Conservation (phyloP, 2,113 vertebrate genomes). For the Ahaetulla prasina region DNA sequence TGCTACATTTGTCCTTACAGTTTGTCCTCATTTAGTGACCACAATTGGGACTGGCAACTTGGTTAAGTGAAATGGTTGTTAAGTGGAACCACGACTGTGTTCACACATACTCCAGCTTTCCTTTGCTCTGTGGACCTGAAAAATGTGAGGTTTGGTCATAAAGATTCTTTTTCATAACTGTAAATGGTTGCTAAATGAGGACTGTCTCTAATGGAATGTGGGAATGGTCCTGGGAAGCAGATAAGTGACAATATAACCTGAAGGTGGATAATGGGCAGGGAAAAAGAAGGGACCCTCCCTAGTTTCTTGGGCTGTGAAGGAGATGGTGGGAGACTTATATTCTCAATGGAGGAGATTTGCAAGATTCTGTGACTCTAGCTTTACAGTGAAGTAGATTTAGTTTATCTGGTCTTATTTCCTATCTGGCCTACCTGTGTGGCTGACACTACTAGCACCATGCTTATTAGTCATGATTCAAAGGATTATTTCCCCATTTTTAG, state of each 20-base stretch:
- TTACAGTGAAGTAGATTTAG: background rate
- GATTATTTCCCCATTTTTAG: background rate
- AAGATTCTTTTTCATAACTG: background rate
- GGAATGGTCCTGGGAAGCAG: background rate
- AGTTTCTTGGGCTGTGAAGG: background rate
- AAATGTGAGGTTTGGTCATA: background rate
- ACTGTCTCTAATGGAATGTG: background rate
- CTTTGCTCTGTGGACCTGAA: background rate
- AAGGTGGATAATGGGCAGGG: background rate
- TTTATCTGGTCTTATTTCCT: background rate
- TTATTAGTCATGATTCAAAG: background rate
- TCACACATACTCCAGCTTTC: background rate
- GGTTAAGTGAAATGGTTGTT: background rate
- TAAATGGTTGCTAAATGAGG: background rate
- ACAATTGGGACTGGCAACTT: background rate
- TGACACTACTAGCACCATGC: background rate
- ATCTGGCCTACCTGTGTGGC: background rate
- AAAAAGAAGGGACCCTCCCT: background rate
- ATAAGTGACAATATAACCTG: background rate
- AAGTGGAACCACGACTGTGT: background rate
- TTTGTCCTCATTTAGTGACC: background rate
- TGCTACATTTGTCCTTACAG: background rate
- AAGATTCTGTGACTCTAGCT: background rate
- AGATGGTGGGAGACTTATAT: background rate
- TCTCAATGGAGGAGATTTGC: background rate